Evolutionary conservation across 53 echinoderm and acorn worm genomes (phyloP).

Genomic region (Hippasteria phrygiana): DNA sequence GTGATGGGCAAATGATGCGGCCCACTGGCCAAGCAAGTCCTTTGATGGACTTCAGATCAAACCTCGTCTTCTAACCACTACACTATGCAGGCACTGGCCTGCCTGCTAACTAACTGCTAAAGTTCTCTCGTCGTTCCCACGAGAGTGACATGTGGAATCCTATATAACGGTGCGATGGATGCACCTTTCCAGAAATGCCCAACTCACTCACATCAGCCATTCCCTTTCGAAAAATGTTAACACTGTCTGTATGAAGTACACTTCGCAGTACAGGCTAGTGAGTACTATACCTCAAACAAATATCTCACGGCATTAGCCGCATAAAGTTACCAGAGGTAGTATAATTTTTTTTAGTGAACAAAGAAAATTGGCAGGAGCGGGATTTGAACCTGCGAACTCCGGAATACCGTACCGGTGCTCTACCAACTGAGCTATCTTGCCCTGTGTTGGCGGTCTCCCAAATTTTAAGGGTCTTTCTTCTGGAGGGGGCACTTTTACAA

Average conservation of each 20-base stretch:
- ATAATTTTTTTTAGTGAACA: no score
- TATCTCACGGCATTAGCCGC: no score
- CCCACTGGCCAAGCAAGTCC: slow-evolving; percentile 59
- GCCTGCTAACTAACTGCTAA: slow-evolving; percentile 42
- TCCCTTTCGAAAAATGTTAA: not conserved
- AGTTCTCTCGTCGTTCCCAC: slow-evolving; percentile 19
- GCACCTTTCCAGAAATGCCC: not conserved
- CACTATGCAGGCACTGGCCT: slow-evolving; percentile 11
- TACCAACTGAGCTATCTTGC: no score
- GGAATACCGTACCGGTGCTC: no score
- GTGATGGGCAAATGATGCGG: slow-evolving; percentile 67
- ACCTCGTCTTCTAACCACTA: slow-evolving; percentile 46
- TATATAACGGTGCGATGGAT: not conserved
- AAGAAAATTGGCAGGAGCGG: no score
- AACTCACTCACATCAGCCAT: not conserved
- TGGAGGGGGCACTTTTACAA: no score
- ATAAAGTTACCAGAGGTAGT: no score
- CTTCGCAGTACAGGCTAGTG: not conserved
- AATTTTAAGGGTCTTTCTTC: no score
- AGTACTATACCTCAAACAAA: not conserved
- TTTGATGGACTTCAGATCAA: slow-evolving; percentile 60
- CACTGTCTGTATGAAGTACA: no score
- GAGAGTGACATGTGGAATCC: slow-evolving; percentile 22
- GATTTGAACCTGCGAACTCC: no score
- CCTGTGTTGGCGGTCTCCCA: no score